Evolutionary conservation across 2,888 invertebrate genomes (phyloP).

Genomic region (Galeopsomyia nigrocyanea): DNA sequence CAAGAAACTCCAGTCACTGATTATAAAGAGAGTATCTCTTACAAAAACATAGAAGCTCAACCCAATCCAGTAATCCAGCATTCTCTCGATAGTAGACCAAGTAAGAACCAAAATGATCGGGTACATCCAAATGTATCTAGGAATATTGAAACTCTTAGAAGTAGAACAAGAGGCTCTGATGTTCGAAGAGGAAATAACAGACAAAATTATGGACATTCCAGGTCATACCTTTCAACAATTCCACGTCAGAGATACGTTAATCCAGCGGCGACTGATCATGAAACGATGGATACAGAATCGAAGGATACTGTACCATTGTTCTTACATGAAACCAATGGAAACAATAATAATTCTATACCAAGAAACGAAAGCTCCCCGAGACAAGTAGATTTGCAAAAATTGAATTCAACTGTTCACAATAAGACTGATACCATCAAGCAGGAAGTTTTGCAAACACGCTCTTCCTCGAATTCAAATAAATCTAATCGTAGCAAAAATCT

Average conservation of each 20-base stretch:
- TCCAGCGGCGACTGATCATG: background rate
- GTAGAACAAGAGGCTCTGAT: background rate
- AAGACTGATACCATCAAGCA: conserved; percentile 20
- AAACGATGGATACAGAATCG: conserved; percentile 1
- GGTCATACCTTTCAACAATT: background rate
- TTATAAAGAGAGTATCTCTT: no score
- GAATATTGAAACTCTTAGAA: background rate
- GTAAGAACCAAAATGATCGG: background rate
- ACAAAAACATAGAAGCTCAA: conserved; percentile 15
- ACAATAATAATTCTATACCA: conserved; percentile 24
- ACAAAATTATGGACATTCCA: background rate
- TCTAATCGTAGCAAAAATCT: conserved; percentile 21
- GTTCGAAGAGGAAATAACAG: background rate
- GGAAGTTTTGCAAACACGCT: conserved; percentile 41
- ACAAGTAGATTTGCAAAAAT: background rate
- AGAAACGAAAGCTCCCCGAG: conserved; percentile 2
- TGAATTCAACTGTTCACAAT: conserved; percentile 9
- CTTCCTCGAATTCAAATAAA: conserved; percentile 44
- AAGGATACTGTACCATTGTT: conserved; percentile 32
- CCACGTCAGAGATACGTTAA: background rate
- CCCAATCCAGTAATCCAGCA: background rate
- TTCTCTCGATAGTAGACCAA: background rate
- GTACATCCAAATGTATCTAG: background rate
- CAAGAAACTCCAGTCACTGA: background rate
- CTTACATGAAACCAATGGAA: conserved; percentile 8